phyloP scores from a whole-genome alignment of 2,113 vertebrate genomes.

The Gnathonemus longibarbis region DNA sequence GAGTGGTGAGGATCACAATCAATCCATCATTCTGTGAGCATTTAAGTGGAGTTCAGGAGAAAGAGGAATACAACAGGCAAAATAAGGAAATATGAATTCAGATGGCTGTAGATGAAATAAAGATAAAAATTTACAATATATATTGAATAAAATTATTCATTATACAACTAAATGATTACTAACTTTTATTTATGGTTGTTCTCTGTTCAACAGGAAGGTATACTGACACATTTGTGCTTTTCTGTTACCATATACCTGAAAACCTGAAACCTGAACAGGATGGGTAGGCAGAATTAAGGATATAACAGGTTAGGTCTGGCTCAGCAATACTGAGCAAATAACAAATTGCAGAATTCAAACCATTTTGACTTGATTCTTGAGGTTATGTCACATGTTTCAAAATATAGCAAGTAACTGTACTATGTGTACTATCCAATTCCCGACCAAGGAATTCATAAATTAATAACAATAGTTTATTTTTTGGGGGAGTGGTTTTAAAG shows the following conservation, averaged over 20 bases:
- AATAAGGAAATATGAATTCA: background rate
- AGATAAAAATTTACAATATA: background rate
- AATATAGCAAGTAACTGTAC: background rate
- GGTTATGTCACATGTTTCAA: background rate
- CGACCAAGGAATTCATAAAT: background rate
- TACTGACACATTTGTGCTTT: background rate
- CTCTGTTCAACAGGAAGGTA: background rate
- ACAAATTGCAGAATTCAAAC: background rate
- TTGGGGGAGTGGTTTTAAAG: background rate
- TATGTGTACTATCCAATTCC: background rate
- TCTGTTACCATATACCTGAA: background rate
- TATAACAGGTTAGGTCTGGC: background rate
- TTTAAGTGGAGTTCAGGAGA: background rate
- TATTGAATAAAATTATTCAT: background rate
- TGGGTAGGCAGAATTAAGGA: background rate
- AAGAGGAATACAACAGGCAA: background rate
- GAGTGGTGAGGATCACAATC: background rate
- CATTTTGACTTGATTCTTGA: background rate
- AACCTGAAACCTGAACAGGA: background rate
- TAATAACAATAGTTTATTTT: background rate
- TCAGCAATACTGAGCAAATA: background rate
- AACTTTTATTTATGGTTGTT: background rate
- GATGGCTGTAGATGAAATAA: background rate
- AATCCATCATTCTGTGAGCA: background rate
- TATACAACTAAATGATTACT: background rate